Conservation (phyloP, 2,888 invertebrate species). For the Pristionchus arcanus region DNA sequence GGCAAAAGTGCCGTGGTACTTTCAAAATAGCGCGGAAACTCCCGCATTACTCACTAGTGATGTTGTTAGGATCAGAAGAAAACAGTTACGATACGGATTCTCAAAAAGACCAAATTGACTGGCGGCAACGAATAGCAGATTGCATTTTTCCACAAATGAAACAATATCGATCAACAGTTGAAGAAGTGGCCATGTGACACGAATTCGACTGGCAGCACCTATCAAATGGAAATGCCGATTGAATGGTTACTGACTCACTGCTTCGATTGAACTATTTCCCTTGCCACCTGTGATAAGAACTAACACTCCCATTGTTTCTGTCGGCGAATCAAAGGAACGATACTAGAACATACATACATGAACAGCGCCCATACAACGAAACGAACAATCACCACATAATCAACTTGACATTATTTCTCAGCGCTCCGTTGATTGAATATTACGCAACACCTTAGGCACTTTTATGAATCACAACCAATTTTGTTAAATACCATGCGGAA, state of each 20-base stretch:
- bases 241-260: slow-evolving; percentile 1
- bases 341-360: background rate
- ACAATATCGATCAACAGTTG: background rate
- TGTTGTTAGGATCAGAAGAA: background rate
- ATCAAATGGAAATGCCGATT: background rate
- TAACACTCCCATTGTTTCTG: background rate
- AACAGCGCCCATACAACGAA: background rate
- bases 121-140: no score
- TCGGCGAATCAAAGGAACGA: background rate
- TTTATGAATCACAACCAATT: no score
- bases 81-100: background rate
- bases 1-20: background rate
- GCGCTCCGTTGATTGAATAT: no score
- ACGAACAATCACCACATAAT: background rate
- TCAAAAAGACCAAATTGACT: no score
- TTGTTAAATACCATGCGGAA: no score
- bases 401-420: background rate
- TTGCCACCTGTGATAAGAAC: slow-evolving; percentile 15
- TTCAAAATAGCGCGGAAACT: background rate
- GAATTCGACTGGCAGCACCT: background rate
- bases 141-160: no score
- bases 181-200: background rate
- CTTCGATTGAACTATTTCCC: background rate
- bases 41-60: background rate
- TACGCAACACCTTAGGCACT: no score